Percentiles rank a stretch among this genome's conserved stretches.
phyloP scores from a whole-genome alignment of 2,113 vertebrate species.

The Mugil cephalus region DNA sequence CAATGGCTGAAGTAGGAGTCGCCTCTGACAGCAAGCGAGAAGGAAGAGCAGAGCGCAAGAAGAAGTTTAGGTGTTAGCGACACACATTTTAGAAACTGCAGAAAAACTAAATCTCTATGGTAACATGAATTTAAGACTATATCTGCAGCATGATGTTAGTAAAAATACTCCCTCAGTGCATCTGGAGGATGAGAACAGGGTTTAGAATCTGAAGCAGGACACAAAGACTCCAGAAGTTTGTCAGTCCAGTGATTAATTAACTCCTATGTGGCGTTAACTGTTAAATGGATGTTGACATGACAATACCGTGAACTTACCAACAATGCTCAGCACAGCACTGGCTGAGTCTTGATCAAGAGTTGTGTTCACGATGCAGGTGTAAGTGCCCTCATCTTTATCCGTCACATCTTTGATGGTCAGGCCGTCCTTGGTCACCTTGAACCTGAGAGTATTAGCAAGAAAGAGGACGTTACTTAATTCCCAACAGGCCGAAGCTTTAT shows the following conservation, averaged over 20 bases:
- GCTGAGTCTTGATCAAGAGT: constrained; percentile 93
- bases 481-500: background rate
- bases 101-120: constrained; percentile 23
- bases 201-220: background rate
- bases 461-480: background rate
- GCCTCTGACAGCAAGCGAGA: constrained; percentile 92
- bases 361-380: constrained; percentile 94
- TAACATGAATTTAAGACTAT: background rate
- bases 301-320: constrained; percentile 85
- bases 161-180: background rate
- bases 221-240: background rate
- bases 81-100: constrained; percentile 30
- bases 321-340: constrained; percentile 92
- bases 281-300: background rate
- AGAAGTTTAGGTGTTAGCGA: constrained; percentile 68
- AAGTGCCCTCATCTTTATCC: constrained; percentile 90
- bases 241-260: background rate
- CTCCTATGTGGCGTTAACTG: too few species aligned
- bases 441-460: constrained; percentile 81
- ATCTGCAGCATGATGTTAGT: background rate
- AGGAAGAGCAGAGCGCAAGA: constrained; percentile 84
- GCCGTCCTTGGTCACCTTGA: constrained; percentile 86
- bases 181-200: background rate
- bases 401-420: constrained; percentile 89
- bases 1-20: constrained; percentile 93